Base-by-base conservation (phyloP, 1,140 invertebrate genomes). In the Drosophila repleta region DNA sequence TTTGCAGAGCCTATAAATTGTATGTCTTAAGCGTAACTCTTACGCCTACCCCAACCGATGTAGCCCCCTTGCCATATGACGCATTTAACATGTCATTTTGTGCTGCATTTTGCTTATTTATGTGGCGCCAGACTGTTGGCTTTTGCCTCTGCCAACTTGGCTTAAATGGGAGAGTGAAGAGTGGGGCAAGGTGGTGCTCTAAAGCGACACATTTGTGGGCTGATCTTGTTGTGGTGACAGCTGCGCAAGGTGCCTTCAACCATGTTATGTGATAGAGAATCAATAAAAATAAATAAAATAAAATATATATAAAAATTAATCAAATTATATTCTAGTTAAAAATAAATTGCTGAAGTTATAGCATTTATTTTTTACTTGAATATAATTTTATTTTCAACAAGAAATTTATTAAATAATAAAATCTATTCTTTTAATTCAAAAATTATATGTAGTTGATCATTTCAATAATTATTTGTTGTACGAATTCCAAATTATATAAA, bases 71-170 rank as follows among this genome's bases (percentile, higher is more conserved):
- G 32, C 55, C 80, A 21, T 61, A 60, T 56, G 43, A 74, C 72
- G 81, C 81, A 84, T 80, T 85, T 80, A 85, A 74, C 66, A 65
- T 84, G 80, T 74, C 80, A 85, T 85, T 80, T 79, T 70, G 48
- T 35, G 73, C 71, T 84, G 80, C 81, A 85, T 73, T 72, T 41
- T 43, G 63, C 21, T 84, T 84, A 84, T 84, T 84, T 85, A 84
- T 84, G 80, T 85, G 80, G 81, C 81, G 80, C 80, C 80, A 84
- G 78, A 49, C 67, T 76, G 76, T 84, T 79, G 70, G 18, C 37
- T 66, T 75, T 32, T 45, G 76, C 45, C 35, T 55, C 60, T 41
- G 4, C 13, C 24, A 37, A n/a, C 8, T 41, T 46, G 57, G 18
- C 41, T 29, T 66, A 55, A 13, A 37, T 6, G 21, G 7, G 45